Evolutionary conservation across 64 coral and sea anemone genomes (phyloP), one percentile per base, ranked within the genome.

Genomic region (Pocillopora verrucosa): DNA sequence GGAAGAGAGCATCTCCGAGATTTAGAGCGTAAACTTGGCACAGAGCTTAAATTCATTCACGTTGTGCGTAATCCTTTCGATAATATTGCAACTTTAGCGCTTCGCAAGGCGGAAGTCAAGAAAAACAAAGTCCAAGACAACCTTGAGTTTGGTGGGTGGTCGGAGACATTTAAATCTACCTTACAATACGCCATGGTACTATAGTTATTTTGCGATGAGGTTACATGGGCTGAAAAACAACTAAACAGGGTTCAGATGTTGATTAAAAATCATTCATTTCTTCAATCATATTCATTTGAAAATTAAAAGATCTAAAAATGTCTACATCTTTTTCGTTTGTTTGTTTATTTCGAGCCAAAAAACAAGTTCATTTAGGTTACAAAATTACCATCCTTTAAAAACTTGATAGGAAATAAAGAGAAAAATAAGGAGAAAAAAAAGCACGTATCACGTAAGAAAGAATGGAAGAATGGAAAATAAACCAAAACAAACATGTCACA

Each of bases 191-290:
- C n/a, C n/a, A n/a, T n/a, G n/a, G n/a, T n/a, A n/a, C n/a, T n/a
- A n/a, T n/a, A n/a, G n/a, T n/a, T n/a, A n/a, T n/a, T n/a, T n/a
- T n/a, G n/a, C n/a, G n/a, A n/a, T n/a, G n/a, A n/a, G n/a, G 82
- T 94, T n/a, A 65, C 56, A 16, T 94, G 93, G 93, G 77, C 88
- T 10, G 34, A 86, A 12, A 14, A 68, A 3, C 57, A 91, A 9
- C 86, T 62, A 65, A 60, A n/a, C 13, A 56, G 16, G 56, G 56
- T 58, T 37, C 16, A 45, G 6, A 13, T 16, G 76, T 37, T 58
- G 17, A 78, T 78, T 34, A 37, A 58, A 58, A 1, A 58, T 20
- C 10, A 16, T 58, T 4, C 34, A 37, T 78, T 78, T 58, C 56
- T 78, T 14, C 17, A 9, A 78, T 13, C 12, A 78, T 78, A 19